Conservation (phyloP, 2,888 invertebrate genomes). For the Tineola bisselliella region DNA sequence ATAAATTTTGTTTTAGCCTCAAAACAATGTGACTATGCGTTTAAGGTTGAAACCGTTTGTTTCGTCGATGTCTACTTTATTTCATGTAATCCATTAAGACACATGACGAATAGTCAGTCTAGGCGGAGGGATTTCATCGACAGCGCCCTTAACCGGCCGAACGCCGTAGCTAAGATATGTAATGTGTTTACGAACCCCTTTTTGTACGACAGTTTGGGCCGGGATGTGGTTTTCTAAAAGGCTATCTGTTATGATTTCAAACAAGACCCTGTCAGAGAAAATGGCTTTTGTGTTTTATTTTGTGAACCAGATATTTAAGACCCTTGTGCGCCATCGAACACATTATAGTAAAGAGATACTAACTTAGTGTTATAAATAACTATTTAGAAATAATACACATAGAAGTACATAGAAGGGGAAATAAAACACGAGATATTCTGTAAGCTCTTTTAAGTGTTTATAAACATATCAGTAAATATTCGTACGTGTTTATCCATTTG, state of each 20-base stretch:
- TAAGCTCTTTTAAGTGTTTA: constrained; percentile 14
- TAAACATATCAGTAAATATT: constrained; percentile 9
- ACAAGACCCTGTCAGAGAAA: constrained; percentile 59
- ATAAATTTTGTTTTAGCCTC: constrained; percentile 64
- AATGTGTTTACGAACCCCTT: constrained; percentile 56
- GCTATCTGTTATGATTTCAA: constrained; percentile 66
- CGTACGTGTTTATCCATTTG: constrained; percentile 12
- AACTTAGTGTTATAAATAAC: not conserved
- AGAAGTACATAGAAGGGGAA: not conserved
- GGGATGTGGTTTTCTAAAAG: constrained; percentile 62
- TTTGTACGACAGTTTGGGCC: constrained; percentile 55
- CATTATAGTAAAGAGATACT: constrained; percentile 17
- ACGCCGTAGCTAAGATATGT: constrained; percentile 54
- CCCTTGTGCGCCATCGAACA: constrained; percentile 32
- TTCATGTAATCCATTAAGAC: constrained; percentile 62
- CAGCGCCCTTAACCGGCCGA: constrained; percentile 51
- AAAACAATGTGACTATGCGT: constrained; percentile 54
- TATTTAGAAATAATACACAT: not conserved
- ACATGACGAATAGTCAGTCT: constrained; percentile 53
- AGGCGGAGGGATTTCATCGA: constrained; percentile 53
- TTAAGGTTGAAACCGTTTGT: constrained; percentile 53
- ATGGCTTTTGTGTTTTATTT: constrained; percentile 59
- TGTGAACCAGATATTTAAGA: constrained; percentile 47
- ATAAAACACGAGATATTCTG: constrained; percentile 20
- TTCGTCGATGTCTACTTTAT: constrained; percentile 62